Conservation (phyloP, 2,888 invertebrate genomes). For the Apotomis capreana region DNA sequence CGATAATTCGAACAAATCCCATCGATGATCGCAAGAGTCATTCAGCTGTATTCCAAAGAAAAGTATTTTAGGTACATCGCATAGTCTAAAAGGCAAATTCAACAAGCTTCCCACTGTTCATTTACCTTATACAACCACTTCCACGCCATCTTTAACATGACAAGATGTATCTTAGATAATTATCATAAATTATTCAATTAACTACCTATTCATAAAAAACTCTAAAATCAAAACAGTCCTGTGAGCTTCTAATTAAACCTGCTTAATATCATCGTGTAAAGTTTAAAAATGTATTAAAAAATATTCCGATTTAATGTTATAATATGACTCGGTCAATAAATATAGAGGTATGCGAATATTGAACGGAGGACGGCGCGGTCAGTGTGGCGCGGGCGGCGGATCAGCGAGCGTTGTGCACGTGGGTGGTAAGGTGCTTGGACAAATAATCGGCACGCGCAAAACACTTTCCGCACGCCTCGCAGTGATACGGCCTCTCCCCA, state of each 20-base stretch:
- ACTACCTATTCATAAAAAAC: constrained; percentile 68
- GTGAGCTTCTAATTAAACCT: constrained; percentile 77
- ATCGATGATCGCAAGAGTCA: background rate
- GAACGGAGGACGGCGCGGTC: constrained; percentile 64
- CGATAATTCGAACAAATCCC: background rate
- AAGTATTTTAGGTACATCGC: background rate
- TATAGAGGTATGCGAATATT: constrained; percentile 59
- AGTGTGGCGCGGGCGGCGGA: constrained; percentile 27
- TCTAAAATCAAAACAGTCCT: constrained; percentile 75
- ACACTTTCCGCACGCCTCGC: constrained; percentile 96
- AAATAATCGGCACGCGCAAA: constrained; percentile 95
- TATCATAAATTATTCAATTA: constrained; percentile 75
- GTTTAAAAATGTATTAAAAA: constrained; percentile 79
- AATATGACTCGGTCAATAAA: constrained; percentile 68
- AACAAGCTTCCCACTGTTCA: background rate
- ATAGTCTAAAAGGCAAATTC: background rate
- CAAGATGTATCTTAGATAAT: constrained; percentile 58
- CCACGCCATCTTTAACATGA: constrained; percentile 24
- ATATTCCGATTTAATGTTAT: constrained; percentile 77
- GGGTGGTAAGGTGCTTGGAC: constrained; percentile 95
- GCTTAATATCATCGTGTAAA: constrained; percentile 76
- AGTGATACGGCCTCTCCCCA: constrained; percentile 94
- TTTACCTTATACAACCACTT: constrained; percentile 30
- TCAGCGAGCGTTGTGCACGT: constrained; percentile 90
- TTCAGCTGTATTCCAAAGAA: background rate